These are phyloP conservation scores for Cantharis nigra DNA, from an alignment of 2,888 invertebrate species.

Conservation along the genomic window DNA sequence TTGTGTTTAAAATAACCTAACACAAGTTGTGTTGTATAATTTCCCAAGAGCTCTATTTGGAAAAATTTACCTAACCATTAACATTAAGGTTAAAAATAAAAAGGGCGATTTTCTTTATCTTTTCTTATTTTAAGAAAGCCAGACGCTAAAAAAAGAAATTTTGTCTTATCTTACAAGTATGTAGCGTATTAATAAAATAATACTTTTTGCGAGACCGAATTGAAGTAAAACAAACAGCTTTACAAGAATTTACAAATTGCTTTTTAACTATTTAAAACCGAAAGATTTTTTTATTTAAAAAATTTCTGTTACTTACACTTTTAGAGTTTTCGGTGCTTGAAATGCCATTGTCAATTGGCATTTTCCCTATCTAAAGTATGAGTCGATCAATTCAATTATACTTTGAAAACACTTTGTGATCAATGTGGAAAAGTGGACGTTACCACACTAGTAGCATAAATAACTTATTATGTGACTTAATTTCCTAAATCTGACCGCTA, in stretches of 20 bases:
- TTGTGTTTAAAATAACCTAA: conserved; percentile 9
- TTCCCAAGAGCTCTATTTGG: conserved; percentile 13
- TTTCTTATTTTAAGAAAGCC: not conserved
- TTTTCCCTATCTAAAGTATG: too few species aligned
- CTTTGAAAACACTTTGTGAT: too few species aligned
- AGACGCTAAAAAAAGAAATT: not conserved
- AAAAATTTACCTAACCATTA: conserved; percentile 6
- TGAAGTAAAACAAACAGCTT: not conserved
- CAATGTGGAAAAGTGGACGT: too few species aligned
- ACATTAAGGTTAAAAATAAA: not conserved
- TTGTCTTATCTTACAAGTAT: not conserved
- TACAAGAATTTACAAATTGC: not conserved
- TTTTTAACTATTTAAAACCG: not conserved
- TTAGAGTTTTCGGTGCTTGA: too few species aligned
- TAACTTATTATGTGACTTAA: too few species aligned
- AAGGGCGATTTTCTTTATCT: not conserved
- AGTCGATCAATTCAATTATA: too few species aligned
- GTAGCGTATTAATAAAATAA: not conserved
- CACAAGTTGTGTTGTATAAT: conserved; percentile 14
- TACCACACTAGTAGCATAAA: too few species aligned
- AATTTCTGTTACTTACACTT: not conserved
- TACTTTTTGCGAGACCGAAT: not conserved
- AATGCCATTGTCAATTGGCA: too few species aligned
- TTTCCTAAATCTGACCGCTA: too few species aligned
- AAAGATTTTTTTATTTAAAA: not conserved